Evolutionary conservation across 2,113 vertebrate species (phyloP), one percentile per base, ranked within the genome.

Genomic region (Heterochromis multidens): DNA sequence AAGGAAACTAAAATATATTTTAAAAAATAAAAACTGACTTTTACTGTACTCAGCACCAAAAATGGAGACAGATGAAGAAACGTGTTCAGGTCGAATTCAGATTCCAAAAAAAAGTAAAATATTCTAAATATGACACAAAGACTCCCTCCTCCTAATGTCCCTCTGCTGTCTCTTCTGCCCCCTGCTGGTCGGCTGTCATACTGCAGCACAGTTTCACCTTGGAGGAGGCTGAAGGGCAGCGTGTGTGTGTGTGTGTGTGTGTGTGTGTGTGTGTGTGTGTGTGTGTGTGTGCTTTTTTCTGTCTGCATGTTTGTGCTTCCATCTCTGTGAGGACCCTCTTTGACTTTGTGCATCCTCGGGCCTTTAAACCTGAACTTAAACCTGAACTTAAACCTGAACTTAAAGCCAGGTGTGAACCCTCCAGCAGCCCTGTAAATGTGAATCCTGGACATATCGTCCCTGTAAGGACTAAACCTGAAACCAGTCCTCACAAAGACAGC

Each of bases 181-280:
- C 88, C 85, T 90, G 80, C 65, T 85, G 88, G 82, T 7, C 21
- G 2, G 1, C 6, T 4, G 14, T 13, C 37, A 54, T 3, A 62
- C 67, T 85, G 46, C 76, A 85, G 57, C 61, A 35, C 58, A 58
- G 10, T 76, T 84, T 90, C 88, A 87, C 88, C 88, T 90, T 90
- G 72, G 31, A 33, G 1, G 57, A 87, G 63, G 58, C 25, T 84
- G 88, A 90, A 90, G 88, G 85, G 78, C 84, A 74, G 61, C 11
- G 27, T 76, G 58, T 46, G 58, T 13, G 56, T 46, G 29, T 52
- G 72, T 2, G 67, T 60, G 54, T 31, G 63, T 54, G 54, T 21
- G 52, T 46, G 37, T 40, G 37, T 12, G 37, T 40, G 9, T 40
- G 11, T 77, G 37, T 63, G 74, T 27, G 59, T 54, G 40, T 14